Evolutionary conservation across 1,140 invertebrate genomes (phyloP).

Genomic region (Cydia fagiglandana): DNA sequence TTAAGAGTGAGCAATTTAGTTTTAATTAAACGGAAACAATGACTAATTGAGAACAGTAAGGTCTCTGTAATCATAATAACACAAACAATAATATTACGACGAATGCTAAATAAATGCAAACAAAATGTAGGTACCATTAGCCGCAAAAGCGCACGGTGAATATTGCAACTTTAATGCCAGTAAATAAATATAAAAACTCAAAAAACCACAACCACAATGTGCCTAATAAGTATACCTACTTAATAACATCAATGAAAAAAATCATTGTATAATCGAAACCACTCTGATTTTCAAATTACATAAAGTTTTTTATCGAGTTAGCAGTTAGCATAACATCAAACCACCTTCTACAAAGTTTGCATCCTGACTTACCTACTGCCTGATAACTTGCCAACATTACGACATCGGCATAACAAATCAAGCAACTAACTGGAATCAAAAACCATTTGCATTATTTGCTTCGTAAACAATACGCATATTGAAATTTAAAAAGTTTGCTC

Average conservation of each 20-base stretch:
- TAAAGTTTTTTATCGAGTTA: too few relatives aligned
- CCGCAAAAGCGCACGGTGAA: too few relatives aligned
- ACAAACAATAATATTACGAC: conserved; percentile 19
- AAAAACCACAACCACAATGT: background rate
- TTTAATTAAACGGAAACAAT: conserved; percentile 31
- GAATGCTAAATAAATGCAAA: background rate
- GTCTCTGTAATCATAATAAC: conserved; percentile 15
- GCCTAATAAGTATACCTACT: too few relatives aligned
- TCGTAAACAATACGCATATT: background rate
- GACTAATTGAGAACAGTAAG: conserved; percentile 25
- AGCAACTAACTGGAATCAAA: background rate
- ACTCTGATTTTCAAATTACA: too few relatives aligned
- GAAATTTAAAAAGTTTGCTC: background rate
- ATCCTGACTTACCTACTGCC: conserved; percentile 6
- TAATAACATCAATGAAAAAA: too few relatives aligned
- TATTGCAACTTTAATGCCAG: background rate
- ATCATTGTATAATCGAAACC: too few relatives aligned
- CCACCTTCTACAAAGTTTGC: background rate
- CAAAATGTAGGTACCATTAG: background rate
- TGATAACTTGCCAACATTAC: background rate
- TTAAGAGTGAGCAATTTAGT: conserved; percentile 13
- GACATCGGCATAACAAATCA: conserved; percentile 8
- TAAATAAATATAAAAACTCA: background rate
- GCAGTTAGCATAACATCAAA: background rate
- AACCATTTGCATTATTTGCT: background rate